Percentiles rank a stretch among this genome's conserved stretches.
Conservation (phyloP, 2,113 vertebrate species). For the Myanophis thanlyinensis region DNA sequence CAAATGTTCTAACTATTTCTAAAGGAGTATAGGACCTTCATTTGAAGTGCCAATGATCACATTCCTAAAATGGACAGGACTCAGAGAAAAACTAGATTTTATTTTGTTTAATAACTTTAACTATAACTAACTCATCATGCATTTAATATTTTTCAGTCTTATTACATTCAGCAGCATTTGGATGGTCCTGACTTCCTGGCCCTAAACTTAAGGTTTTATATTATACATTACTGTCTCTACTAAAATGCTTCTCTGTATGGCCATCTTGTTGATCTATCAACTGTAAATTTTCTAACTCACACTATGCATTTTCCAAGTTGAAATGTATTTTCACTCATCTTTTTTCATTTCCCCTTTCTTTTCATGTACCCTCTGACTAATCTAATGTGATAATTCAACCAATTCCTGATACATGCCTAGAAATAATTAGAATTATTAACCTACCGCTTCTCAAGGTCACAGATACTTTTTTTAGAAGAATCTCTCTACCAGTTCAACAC, state of each 20-base stretch:
- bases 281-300: neutral
- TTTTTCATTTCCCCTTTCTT: slow-evolving; percentile 23
- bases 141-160: neutral
- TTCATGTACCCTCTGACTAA: neutral
- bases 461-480: neutral
- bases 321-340: neutral
- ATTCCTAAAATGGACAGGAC: neutral
- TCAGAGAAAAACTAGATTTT: neutral
- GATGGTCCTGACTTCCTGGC: neutral
- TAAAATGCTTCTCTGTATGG: neutral
- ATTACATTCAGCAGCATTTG: neutral
- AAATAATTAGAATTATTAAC: slow-evolving; percentile 46
- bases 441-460: slow-evolving; percentile 32
- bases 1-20: neutral
- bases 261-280: neutral
- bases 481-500: neutral
- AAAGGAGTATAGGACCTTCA: neutral
- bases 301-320: slow-evolving; percentile 31
- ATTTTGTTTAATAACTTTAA: neutral
- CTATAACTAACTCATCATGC: neutral
- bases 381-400: slow-evolving; percentile 39
- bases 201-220: neutral
- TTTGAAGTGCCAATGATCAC: neutral
- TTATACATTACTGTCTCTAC: neutral
- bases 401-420: slow-evolving; percentile 24